Base-by-base conservation (phyloP, 2,113 vertebrate species). In the Actenoides hombroni region DNA sequence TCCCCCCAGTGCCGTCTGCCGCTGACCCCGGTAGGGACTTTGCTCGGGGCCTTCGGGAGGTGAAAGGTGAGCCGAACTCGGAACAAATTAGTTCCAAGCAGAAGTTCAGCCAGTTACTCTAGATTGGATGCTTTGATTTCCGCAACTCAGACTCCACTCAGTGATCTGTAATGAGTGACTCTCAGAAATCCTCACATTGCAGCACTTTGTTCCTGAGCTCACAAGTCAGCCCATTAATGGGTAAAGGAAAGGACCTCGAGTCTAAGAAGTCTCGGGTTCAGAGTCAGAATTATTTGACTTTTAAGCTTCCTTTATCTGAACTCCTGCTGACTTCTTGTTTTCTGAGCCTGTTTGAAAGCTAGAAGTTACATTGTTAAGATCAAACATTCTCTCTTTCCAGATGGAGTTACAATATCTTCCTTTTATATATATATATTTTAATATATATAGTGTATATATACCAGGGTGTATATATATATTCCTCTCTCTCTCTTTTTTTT, bases 211-310 rank as follows among this genome's bases (percentile, higher is more conserved):
- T 98, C 97, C 96, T 74, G 95, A 94, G 97, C 97, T 97, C 96
- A 97, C 97, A 98, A 97, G 97, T 98, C 97, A 96, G 97, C 97
- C 97, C 95, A 95, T 97, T 98, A 98, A 98, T 98, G 97, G 97
- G 97, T 96, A 97, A 97, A 97, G 96, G 97, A 97, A 98, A 96
- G 88, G 97, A 97, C 97, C 97, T 95, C 70, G 90, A 94, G 94
- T 97, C 96, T 98, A 94, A 97, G 97, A 98, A 98, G 97, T 98
- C 97, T 97, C 87, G 70, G 97, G 95, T 97, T 97, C 96, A 96
- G 96, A 97, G 97, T 97, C 96, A 92, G 96, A 97, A 97, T 97
- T 97, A 97, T 97, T 97, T 96, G 97, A 97, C 97, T 97, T 97
- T 98, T 97, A 97, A 96, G 97, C 97, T 97, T 96, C 96, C 97